phyloP scores from a whole-genome alignment of 1,140 invertebrate species.

The Leptinotarsa undecemlineata region DNA sequence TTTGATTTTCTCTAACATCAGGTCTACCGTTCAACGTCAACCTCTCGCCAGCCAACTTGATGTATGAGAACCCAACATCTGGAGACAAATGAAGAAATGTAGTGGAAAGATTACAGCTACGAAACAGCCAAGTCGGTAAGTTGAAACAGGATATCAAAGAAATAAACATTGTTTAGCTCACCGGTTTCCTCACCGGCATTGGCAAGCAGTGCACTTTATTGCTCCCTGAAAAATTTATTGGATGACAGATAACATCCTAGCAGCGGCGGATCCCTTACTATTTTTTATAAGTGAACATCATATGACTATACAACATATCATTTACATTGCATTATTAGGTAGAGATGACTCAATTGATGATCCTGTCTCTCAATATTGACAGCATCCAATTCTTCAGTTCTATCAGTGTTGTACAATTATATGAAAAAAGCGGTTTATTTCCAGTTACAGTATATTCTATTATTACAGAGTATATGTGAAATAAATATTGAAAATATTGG shows the following conservation, averaged over 20 bases:
- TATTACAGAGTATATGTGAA: too few species aligned
- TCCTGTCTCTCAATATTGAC: too few species aligned
- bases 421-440: too few species aligned
- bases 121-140: constrained; percentile 38
- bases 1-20: too few species aligned
- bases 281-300: too few species aligned
- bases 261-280: neutral
- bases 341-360: too few species aligned
- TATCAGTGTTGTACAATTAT: too few species aligned
- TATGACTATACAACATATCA: too few species aligned
- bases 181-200: constrained; percentile 34
- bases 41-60: constrained; percentile 25
- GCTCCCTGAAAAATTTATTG: constrained; percentile 42
- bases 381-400: too few species aligned
- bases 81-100: constrained; percentile 50
- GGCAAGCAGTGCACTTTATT: constrained; percentile 40
- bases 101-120: constrained; percentile 39
- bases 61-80: constrained; percentile 40
- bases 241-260: neutral
- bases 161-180: constrained; percentile 45
- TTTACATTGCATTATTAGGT: too few species aligned
- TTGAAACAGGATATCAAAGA: constrained; percentile 45
- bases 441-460: too few species aligned
- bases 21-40: neutral
- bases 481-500: too few species aligned